A percentile compares a stretch with the other conserved stretches of the same genome.
Conservation (phyloP, 2,888 invertebrate species). For the Melieria picta region DNA sequence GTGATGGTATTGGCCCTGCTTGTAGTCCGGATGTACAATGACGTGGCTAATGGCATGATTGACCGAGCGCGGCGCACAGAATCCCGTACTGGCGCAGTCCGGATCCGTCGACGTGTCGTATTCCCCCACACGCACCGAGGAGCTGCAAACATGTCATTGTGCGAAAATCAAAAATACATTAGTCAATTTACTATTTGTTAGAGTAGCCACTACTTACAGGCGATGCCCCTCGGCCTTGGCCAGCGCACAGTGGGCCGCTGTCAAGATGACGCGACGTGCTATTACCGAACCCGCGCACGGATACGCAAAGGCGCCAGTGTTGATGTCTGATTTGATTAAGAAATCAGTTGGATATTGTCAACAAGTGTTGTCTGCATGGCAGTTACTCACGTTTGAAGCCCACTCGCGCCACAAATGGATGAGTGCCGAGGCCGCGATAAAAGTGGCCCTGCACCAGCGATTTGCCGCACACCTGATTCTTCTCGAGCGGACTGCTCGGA, state of each 20-base stretch:
- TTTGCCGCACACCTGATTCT: slow-evolving; percentile 71
- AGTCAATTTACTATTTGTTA: not conserved
- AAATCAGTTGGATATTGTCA: not conserved
- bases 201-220: slow-evolving; percentile 70
- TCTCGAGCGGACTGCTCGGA: slow-evolving; percentile 63
- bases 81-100: slow-evolving; percentile 76
- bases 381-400: slow-evolving; percentile 77
- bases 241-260: slow-evolving; percentile 82
- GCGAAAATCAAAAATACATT: not conserved
- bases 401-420: slow-evolving; percentile 80
- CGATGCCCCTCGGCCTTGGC: slow-evolving; percentile 81
- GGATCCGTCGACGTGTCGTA: slow-evolving; percentile 78
- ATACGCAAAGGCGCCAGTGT: slow-evolving; percentile 75
- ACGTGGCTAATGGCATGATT: slow-evolving; percentile 79
- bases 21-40: slow-evolving; percentile 80
- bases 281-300: slow-evolving; percentile 83
- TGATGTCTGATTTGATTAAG: slow-evolving; percentile 68
- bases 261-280: slow-evolving; percentile 71
- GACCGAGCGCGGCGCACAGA: slow-evolving; percentile 78
- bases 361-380: not conserved
- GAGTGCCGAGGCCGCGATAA: slow-evolving; percentile 76
- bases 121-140: slow-evolving; percentile 79
- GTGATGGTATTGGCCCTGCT: slow-evolving; percentile 73
- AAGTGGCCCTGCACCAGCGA: slow-evolving; percentile 74
- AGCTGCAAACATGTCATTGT: slow-evolving; percentile 65